phyloP scores from a whole-genome alignment of 2,888 invertebrate genomes.

The Crocallis elinguaria region DNA sequence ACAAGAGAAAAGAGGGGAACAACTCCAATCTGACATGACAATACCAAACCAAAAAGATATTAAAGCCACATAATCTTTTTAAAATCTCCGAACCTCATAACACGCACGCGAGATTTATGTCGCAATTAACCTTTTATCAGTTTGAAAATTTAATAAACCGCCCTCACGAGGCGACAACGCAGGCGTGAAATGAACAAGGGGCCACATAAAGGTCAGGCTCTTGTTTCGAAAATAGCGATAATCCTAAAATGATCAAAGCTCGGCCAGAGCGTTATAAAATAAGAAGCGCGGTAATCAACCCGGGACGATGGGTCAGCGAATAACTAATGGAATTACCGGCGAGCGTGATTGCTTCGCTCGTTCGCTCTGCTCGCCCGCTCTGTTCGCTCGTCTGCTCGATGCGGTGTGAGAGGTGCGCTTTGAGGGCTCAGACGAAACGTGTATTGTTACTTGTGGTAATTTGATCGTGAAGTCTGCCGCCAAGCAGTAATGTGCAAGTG shows the following conservation, averaged over 20 bases:
- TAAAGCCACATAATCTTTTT: conserved; percentile 27
- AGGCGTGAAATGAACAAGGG: conserved; percentile 36
- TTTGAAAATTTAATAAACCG: conserved; percentile 38
- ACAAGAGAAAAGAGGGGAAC: neutral
- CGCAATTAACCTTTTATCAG: conserved; percentile 39
- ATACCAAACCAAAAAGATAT: conserved; percentile 12
- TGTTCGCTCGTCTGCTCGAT: neutral
- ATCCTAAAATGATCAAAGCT: conserved; percentile 48
- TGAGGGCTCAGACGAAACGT: too few species aligned
- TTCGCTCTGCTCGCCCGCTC: neutral
- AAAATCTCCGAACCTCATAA: conserved; percentile 31
- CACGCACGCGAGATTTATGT: conserved; percentile 34
- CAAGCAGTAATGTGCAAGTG: too few species aligned
- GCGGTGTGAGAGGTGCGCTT: neutral
- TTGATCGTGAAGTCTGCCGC: too few species aligned
- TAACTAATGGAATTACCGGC: conserved; percentile 39
- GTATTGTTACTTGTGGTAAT: too few species aligned
- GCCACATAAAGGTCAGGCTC: conserved; percentile 46
- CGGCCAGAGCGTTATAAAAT: conserved; percentile 30
- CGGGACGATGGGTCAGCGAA: conserved; percentile 40
- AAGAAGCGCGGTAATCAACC: conserved; percentile 30
- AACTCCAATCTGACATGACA: neutral
- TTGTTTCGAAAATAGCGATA: conserved; percentile 45
- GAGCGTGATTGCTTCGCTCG: conserved; percentile 20
- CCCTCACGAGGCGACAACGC: conserved; percentile 27